Evolutionary conservation across 2,888 invertebrate species (phyloP).

Genomic region (Galerucella calmariensis): DNA sequence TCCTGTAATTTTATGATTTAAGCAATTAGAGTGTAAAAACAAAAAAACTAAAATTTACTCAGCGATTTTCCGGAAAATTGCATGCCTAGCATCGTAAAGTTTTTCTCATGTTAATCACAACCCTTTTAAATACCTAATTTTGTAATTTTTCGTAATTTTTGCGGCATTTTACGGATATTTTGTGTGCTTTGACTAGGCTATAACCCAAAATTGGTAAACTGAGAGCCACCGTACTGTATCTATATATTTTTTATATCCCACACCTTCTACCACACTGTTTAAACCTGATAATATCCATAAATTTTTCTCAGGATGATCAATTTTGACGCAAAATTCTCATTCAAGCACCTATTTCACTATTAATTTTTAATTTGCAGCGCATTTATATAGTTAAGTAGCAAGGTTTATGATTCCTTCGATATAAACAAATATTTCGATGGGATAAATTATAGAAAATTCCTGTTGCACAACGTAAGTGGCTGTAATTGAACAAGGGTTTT

Average conservation of each 20-base stretch:
- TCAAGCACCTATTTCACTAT: conserved; percentile 43
- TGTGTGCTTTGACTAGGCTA: no score
- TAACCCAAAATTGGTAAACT: no score
- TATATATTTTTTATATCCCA: background rate
- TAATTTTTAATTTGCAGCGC: conserved; percentile 40
- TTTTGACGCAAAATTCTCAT: conserved; percentile 48
- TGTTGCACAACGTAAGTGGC: conserved; percentile 24
- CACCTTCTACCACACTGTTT: background rate
- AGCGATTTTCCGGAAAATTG: no score
- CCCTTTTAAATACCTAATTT: no score
- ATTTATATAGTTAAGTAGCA: conserved; percentile 29
- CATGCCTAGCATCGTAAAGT: no score
- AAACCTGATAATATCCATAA: conserved; percentile 46
- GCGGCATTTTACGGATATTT: no score
- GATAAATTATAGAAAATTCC: conserved; percentile 20
- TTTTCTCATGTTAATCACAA: no score
- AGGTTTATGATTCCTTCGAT: conserved; percentile 25
- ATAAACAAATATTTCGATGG: conserved; percentile 32
- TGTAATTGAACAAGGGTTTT: conserved; percentile 4
- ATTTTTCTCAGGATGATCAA: conserved; percentile 45
- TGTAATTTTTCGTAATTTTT: no score
- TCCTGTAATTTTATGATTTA: no score
- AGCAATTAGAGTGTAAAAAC: no score
- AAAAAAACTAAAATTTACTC: no score
- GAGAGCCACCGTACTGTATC: no score